Percentiles rank a stretch among this genome's conserved stretches.
Conservation (phyloP, 2,113 vertebrate genomes). For the Tyrannus savana region DNA sequence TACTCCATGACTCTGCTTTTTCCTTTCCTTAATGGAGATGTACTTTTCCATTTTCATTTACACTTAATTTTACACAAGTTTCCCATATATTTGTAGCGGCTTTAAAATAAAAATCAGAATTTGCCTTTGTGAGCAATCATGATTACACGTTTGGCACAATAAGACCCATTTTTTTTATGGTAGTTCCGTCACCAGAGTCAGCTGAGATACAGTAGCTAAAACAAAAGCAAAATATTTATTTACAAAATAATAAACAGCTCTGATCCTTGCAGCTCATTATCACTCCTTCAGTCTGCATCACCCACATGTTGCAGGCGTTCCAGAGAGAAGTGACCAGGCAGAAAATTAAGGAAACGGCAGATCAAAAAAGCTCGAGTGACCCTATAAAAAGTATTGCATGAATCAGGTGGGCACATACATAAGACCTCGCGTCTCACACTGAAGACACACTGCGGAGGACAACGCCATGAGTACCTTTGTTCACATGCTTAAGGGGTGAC, state of each 20-base stretch:
- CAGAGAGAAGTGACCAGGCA: not conserved
- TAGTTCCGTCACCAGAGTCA: not conserved
- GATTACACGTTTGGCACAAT: not conserved
- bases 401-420: not conserved
- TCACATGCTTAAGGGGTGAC: not conserved
- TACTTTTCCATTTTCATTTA: not conserved
- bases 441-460: not conserved
- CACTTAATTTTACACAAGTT: not conserved
- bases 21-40: not conserved
- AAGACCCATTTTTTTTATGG: not conserved
- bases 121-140: not conserved
- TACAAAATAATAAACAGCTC: not conserved
- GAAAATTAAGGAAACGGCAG: not conserved
- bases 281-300: not conserved
- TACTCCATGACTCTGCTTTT: fast-evolving
- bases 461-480: not conserved
- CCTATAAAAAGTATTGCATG: not conserved
- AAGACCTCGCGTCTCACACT: not conserved
- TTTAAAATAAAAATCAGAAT: not conserved
- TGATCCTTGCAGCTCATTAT: not conserved
- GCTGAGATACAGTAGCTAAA: not conserved
- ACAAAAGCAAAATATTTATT: not conserved
- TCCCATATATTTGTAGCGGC: not conserved
- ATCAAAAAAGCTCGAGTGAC: not conserved
- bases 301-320: not conserved